These are phyloP conservation scores for Furcula furcula DNA, from an alignment of 2,888 invertebrate genomes.

Conservation along the genomic window DNA sequence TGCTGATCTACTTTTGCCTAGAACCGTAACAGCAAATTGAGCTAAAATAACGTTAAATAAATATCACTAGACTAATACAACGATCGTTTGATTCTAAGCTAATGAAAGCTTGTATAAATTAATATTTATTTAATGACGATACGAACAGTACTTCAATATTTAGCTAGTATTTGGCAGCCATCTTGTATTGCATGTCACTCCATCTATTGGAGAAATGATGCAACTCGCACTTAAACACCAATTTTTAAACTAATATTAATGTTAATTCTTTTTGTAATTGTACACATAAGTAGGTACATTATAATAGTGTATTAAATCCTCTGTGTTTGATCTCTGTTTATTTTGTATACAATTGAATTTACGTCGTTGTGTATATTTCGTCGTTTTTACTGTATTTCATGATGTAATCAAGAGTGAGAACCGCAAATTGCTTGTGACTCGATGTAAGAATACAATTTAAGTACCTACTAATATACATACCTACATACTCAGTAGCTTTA, in stretches of 20 bases:
- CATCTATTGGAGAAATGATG: slow-evolving; percentile 4
- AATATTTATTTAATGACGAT: too few relatives aligned
- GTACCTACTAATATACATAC: slow-evolving; percentile 9
- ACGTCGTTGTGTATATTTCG: slow-evolving; percentile 32
- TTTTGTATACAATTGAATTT: slow-evolving; percentile 5
- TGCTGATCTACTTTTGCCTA: slow-evolving; percentile 48
- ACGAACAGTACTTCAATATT: too few relatives aligned
- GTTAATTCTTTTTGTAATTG: too few relatives aligned
- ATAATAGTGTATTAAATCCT: too few relatives aligned
- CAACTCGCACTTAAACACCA: slow-evolving; percentile 17
- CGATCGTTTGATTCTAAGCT: too few relatives aligned
- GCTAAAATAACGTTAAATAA: too few relatives aligned
- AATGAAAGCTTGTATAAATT: too few relatives aligned
- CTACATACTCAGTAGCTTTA: slow-evolving; percentile 23
- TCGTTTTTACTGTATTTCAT: slow-evolving; percentile 19
- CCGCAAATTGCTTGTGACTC: slow-evolving; percentile 29
- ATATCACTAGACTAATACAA: too few relatives aligned
- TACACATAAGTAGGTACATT: too few relatives aligned
- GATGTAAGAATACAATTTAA: slow-evolving; percentile 15
- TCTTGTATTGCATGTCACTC: slow-evolving; percentile 1
- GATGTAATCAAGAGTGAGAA: slow-evolving; percentile 32
- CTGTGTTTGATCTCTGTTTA: too few relatives aligned
- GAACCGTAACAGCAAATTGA: slow-evolving; percentile 57
- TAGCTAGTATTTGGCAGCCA: neutral
- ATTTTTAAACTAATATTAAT: slow-evolving; percentile 8